Evolutionary conservation across 1,140 invertebrate genomes (phyloP).

Genomic region (Oedothorax gibbosus): DNA sequence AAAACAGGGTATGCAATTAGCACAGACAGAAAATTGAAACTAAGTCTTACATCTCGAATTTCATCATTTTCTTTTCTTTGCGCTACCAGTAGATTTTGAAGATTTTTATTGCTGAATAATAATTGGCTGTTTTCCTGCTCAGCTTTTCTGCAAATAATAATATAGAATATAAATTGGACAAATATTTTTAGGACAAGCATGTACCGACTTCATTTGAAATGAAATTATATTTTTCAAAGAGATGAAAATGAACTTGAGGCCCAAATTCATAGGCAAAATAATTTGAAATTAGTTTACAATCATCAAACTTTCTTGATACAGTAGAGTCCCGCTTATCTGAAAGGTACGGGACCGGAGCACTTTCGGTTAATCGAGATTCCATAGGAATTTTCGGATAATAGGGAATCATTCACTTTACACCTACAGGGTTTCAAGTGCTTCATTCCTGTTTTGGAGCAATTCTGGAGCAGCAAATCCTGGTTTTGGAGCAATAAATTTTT

Average conservation of each 20-base stretch:
- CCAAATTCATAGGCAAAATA: too few relatives aligned
- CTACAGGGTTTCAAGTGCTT: too few relatives aligned
- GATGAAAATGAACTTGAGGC: too few relatives aligned
- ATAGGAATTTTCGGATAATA: too few relatives aligned
- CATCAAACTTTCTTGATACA: background rate
- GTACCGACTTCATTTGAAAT: background rate
- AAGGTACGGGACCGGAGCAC: too few relatives aligned
- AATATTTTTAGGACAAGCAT: background rate
- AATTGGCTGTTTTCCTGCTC: slow-evolving; percentile 27
- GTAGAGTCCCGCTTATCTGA: too few relatives aligned
- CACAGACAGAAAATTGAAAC: background rate
- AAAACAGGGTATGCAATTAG: background rate
- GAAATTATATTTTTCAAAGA: background rate
- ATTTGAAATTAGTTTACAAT: background rate
- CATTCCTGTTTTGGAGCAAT: too few relatives aligned
- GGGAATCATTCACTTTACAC: too few relatives aligned
- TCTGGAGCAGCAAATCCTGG: too few relatives aligned
- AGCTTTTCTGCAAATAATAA: slow-evolving; percentile 27
- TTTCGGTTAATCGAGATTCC: too few relatives aligned
- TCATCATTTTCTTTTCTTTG: slow-evolving; percentile 53
- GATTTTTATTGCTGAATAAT: slow-evolving; percentile 8
- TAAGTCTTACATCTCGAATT: slow-evolving; percentile 26
- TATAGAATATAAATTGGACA: background rate
- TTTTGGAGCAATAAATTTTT: too few relatives aligned
- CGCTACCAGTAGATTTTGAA: slow-evolving; percentile 15